These are phyloP conservation scores for Herpailurus yagouaroundi DNA, from an alignment of 2,113 vertebrate species.

Conservation along the genomic window DNA sequence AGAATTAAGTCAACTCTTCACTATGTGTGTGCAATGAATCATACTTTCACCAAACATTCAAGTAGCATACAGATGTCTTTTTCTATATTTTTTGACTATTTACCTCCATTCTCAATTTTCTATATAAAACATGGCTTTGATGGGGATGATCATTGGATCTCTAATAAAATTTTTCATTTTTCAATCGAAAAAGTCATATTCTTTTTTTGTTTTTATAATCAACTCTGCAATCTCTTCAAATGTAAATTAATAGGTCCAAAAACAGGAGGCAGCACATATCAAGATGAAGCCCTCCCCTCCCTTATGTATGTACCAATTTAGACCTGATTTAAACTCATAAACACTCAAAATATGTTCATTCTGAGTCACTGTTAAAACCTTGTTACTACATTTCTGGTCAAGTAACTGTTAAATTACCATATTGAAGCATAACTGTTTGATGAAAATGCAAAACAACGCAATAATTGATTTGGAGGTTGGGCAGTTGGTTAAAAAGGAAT, in stretches of 20 bases:
- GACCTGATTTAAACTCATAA: not conserved
- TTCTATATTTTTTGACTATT: not conserved
- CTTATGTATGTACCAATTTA: not conserved
- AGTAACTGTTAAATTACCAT: not conserved
- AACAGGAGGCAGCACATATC: not conserved
- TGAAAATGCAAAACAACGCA: not conserved
- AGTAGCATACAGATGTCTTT: not conserved
- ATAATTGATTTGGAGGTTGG: not conserved
- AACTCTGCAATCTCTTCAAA: not conserved
- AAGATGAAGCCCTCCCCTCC: not conserved
- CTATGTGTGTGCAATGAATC: not conserved
- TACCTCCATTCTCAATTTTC: not conserved
- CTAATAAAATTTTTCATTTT: not conserved
- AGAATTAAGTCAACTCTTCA: not conserved
- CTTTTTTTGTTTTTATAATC: not conserved
- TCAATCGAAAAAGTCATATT: not conserved
- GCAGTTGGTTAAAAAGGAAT: not conserved
- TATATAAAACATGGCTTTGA: not conserved
- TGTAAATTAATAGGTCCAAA: not conserved
- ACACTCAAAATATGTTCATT: not conserved
- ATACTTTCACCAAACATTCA: not conserved
- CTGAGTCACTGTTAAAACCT: constrained; percentile 1
- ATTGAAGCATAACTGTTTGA: not conserved
- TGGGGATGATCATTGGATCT: not conserved
- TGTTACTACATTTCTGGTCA: not conserved